Conservation (phyloP, 2,888 invertebrate genomes). For the Plemyria rubiginata region DNA sequence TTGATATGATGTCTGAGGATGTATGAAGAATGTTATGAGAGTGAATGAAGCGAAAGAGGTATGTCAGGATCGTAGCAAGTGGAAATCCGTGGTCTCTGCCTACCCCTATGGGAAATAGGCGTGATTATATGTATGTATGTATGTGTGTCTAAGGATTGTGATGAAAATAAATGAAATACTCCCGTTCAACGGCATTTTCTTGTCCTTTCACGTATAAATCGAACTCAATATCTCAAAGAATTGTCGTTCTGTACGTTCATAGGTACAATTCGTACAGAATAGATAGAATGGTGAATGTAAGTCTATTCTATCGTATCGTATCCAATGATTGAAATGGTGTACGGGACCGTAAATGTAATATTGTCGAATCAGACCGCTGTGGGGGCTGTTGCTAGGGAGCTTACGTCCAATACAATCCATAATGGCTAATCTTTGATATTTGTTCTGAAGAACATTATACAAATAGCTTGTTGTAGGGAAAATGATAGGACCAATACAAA, state of each 20-base stretch:
- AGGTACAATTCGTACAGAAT: slow-evolving; percentile 13
- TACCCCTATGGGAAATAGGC: no score
- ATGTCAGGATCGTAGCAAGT: no score
- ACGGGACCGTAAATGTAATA: slow-evolving; percentile 33
- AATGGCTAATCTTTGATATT: not conserved
- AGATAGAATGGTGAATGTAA: slow-evolving; percentile 13
- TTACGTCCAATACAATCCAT: slow-evolving; percentile 7
- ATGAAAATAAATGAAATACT: slow-evolving; percentile 20
- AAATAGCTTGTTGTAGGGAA: no score
- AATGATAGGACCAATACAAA: no score
- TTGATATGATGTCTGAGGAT: no score
- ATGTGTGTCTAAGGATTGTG: slow-evolving; percentile 1
- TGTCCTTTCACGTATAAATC: slow-evolving; percentile 21
- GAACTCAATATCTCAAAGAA: slow-evolving; percentile 24
- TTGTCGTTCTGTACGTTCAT: slow-evolving; percentile 10
- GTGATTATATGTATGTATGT: no score
- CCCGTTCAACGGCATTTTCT: slow-evolving; percentile 14
- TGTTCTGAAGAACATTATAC: not conserved
- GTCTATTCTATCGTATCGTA: slow-evolving; percentile 10
- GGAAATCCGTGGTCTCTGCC: no score
- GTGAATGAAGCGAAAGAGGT: no score
- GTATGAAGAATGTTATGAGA: no score
- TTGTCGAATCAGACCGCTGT: slow-evolving; percentile 24
- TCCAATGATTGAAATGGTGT: slow-evolving; percentile 31
- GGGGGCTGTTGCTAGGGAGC: slow-evolving; percentile 16